phyloP scores from a whole-genome alignment of 2,888 invertebrate genomes.

The Torymus auratus region DNA sequence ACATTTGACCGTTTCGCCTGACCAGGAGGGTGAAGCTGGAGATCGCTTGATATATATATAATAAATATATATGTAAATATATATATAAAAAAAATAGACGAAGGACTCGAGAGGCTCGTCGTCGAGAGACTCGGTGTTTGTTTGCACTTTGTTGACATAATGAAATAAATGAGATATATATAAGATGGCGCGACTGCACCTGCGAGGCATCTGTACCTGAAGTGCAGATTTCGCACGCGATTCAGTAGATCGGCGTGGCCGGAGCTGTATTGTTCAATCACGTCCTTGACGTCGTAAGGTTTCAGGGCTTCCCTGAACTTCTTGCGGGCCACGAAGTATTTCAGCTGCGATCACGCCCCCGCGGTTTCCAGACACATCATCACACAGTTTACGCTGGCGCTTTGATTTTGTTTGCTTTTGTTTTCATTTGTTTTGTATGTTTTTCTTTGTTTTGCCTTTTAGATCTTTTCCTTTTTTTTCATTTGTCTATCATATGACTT shows the following conservation, averaged over 20 bases:
- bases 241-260: conserved; percentile 92
- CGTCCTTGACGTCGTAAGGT: conserved; percentile 96
- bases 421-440: conserved; percentile 26
- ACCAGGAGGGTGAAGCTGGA: conserved; percentile 37
- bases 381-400: conserved; percentile 61
- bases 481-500: not conserved
- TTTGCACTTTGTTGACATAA: conserved; percentile 16
- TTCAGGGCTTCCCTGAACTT: conserved; percentile 95
- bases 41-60: conserved; percentile 17
- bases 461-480: conserved; percentile 3
- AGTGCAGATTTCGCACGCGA: conserved; percentile 91
- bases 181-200: conserved; percentile 55
- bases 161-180: conserved; percentile 21
- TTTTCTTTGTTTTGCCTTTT: conserved; percentile 40
- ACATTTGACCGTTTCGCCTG: conserved; percentile 26
- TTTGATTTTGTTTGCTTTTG: conserved; percentile 38
- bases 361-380: conserved; percentile 62
- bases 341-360: conserved; percentile 79
- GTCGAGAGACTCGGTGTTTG: conserved; percentile 34
- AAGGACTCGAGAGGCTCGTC: conserved; percentile 18
- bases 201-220: conserved; percentile 79
- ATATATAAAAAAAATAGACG: conserved; percentile 26
- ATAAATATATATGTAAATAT: conserved; percentile 12
- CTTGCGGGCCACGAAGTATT: conserved; percentile 92
- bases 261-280: conserved; percentile 94